A percentile compares a stretch with the other conserved stretches of the same genome.
Evolutionary conservation across 2,888 invertebrate genomes (phyloP).

Genomic region (Oscheius myriophilus): DNA sequence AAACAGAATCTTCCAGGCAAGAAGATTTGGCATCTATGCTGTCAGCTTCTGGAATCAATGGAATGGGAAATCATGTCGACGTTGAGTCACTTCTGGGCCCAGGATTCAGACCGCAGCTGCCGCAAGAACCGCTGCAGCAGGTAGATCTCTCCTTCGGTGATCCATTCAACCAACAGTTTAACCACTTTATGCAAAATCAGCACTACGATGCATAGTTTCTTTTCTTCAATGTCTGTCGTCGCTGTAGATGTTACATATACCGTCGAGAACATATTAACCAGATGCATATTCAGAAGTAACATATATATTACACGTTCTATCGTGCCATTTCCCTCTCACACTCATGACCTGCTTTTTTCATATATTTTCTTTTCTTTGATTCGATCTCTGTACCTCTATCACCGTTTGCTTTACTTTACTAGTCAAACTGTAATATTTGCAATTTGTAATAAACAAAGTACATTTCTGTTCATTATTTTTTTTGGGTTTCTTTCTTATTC

Average conservation of each 20-base stretch:
- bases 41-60: conserved; percentile 58
- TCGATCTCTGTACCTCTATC: too few relatives aligned
- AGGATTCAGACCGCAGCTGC: conserved; percentile 60
- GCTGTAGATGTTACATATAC: background rate
- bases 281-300: too few relatives aligned
- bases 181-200: conserved; percentile 21
- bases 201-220: background rate
- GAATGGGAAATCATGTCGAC: conserved; percentile 41
- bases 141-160: conserved; percentile 66
- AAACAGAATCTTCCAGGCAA: conserved; percentile 47
- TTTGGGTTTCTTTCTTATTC: too few relatives aligned
- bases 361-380: too few relatives aligned
- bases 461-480: too few relatives aligned
- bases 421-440: too few relatives aligned
- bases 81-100: conserved; percentile 66
- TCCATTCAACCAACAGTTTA: conserved; percentile 29
- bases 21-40: conserved; percentile 64
- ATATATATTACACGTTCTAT: too few relatives aligned
- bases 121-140: conserved; percentile 61
- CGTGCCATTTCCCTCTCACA: too few relatives aligned
- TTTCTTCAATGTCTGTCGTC: background rate
- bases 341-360: too few relatives aligned
- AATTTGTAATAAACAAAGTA: too few relatives aligned
- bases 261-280: background rate
- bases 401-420: too few relatives aligned